Base-by-base conservation (phyloP, 1,140 invertebrate species). In the Leptopilina boulardi region DNA sequence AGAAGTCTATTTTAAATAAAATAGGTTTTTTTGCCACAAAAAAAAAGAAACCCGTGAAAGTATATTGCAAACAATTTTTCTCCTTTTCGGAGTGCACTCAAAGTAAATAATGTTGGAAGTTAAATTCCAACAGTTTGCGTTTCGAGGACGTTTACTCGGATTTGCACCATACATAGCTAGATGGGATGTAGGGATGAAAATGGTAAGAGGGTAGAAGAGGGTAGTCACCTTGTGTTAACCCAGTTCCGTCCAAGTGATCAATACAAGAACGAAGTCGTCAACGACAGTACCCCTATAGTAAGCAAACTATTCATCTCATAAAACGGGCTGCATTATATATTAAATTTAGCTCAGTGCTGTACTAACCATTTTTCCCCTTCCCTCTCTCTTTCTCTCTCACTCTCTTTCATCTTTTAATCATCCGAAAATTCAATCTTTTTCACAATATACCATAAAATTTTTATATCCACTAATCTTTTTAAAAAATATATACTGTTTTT, bases 171-270 rank as follows among this genome's bases (percentile, higher is more conserved):
- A 38, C 75, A 34, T 74, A 76, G 76, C 56, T 77, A 76, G 77
- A 70, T 66, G 80, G 75, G 80, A 76, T 73, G 79, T 75, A 80
- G 81, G n/a, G 78, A 83, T 83, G 74, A 82, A 34, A 75, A 77
- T 70, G 79, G 79, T 72, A 77, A 80, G 77, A 83, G 79, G 82
- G 75, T 81, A 74, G 80, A 82, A 78, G 75, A 74, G 77, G 79
- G 75, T 74, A 82, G 71, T 79, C 76, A 79, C 83, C 80, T 76
- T 77, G 82, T 76, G 84, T 87, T 87, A 87, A 87, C 85, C 85
- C 71, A 87, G 83, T 87, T 87, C 81, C 82, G 80, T 86, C 80
- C 80, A 74, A 78, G 77, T 85, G 81, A 87, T 87, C 85, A 77
- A 87, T 87, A 86, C 80, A 82, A 85, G 77, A 83, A 47, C 71